Base-by-base conservation (phyloP, 2,888 invertebrate species). In the Pyrocoelia pectoralis region DNA sequence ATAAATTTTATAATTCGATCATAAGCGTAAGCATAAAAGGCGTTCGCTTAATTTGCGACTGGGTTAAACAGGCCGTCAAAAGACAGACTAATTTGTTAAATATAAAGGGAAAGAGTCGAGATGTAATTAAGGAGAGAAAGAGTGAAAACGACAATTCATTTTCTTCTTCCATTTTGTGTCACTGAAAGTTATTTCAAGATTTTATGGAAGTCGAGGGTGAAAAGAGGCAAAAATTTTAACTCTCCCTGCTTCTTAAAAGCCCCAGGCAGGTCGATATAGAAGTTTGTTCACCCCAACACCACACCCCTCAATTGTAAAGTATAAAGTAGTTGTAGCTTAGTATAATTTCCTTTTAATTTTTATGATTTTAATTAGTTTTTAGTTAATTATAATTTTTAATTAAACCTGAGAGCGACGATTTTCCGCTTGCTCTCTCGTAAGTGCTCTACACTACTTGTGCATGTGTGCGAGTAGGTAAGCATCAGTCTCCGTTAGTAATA, bases 141-240 rank as follows among this genome's bases (percentile, higher is more conserved):
- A 75, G 74, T 73, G 72, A 74, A 75, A 73, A 74, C 74, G 74
- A 74, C 75, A 75, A 74, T 76, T 76, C 74, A 73, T 76, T 76
- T 74, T 75, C 76, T 74, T 76, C 72, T 73, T 75, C 71, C 73
- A 75, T 76, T 74, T 72, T 72, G 71, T 77, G 75, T 75, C 76
- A 73, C 73, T 68, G 71, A 72, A 75, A 76, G 74, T 74, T 75
- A 76, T 75, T 76, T 73, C 73, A 60, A 69, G 75, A 75, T 75
- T 75, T 75, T 74, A 73, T 74, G 73, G 70, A 74, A 72, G 72
- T 71, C 67, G 69, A 67, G 68, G 68, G 68, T 67, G 67, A 67
- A 68, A 67, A 66, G 68, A 64, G 66, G 68, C 70, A 69, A 73
- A 74, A 74, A 74, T 76, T 74, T 73, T 74, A 74, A 75, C 74